Evolutionary conservation across 2,113 vertebrate species (phyloP), one percentile per base, ranked within the genome.

Genomic region (Candoia aspera): DNA sequence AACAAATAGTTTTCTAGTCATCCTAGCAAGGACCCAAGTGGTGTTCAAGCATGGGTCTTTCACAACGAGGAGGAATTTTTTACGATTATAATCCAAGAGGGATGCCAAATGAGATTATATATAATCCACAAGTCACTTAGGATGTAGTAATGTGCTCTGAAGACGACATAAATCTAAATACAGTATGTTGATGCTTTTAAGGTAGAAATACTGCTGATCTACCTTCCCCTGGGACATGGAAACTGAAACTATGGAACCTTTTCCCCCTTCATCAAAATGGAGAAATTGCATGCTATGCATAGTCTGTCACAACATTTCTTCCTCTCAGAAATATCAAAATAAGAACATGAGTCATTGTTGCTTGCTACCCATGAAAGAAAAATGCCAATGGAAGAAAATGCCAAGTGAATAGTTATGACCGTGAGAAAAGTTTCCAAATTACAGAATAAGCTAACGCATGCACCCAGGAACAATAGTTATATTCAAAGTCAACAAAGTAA

Each of bases 361-460:
- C 53, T 92, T 58, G 58, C 37, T 92, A 85, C 59, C 89, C 88
- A 54, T 84, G 53, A 88, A 91, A 83, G 26, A 87, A 73, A 17
- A 54, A 46, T 24, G 6, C 29, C 10, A 15, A 54, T 53, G 73
- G 90, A 95, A 79, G 94, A 91, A 90, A 92, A 92, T 92, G 84
- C 93, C 92, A 91, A 94, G 94, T 93, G 95, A 96, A 94, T 8
- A 68, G 93, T 94, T 90, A 33, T 54, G 24, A 93, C 95, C 88
- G 64, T 92, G 94, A 96, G 94, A 97, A 93, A 95, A 93, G 73
- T 93, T 84, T 93, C 92, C 92, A 58, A 57, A 92, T 90, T 92
- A 37, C 6, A 94, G 95, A 96, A 97, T 64, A 95, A 93, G 94
- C 95, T 95, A 95, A 91, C 87, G 79, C 91, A 49, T 42, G 79